A percentile compares a stretch with the other conserved stretches of the same genome.
Conservation (phyloP, 2,888 invertebrate genomes). For the Zygothrica quintamaculata region DNA sequence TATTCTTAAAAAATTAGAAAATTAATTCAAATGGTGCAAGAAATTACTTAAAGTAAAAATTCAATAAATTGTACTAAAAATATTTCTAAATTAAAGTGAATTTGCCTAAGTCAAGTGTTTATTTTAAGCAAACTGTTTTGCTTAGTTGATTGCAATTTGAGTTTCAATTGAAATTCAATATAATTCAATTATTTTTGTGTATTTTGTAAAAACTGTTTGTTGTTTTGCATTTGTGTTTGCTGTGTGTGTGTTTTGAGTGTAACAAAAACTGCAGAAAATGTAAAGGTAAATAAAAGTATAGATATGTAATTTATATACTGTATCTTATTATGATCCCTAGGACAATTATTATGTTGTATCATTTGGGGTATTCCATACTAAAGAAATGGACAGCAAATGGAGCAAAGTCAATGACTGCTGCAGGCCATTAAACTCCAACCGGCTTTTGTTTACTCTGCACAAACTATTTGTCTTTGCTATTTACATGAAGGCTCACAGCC, state of each 20-base stretch:
- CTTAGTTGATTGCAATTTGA: too few species aligned
- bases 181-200: background rate
- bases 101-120: background rate
- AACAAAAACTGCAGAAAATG: constrained; percentile 15
- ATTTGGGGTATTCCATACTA: background rate
- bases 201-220: too few species aligned
- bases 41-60: constrained; percentile 40
- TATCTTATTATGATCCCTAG: constrained; percentile 12
- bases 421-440: constrained; percentile 67
- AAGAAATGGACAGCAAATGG: constrained; percentile 34
- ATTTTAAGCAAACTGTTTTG: background rate
- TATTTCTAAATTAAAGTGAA: background rate
- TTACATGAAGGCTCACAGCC: constrained; percentile 35
- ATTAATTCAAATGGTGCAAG: constrained; percentile 23
- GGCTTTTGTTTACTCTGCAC: constrained; percentile 57
- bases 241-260: constrained; percentile 24
- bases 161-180: too few species aligned
- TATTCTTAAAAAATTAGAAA: constrained; percentile 4
- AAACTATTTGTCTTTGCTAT: constrained; percentile 47
- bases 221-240: too few species aligned
- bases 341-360: constrained; percentile 38
- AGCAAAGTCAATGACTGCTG: constrained; percentile 70
- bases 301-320: constrained; percentile 9
- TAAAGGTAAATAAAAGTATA: constrained; percentile 27
- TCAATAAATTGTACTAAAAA: constrained; percentile 9